These are phyloP conservation scores for Mactra quadrangularis DNA, from an alignment of 1,140 invertebrate genomes.

Conservation along the genomic window DNA sequence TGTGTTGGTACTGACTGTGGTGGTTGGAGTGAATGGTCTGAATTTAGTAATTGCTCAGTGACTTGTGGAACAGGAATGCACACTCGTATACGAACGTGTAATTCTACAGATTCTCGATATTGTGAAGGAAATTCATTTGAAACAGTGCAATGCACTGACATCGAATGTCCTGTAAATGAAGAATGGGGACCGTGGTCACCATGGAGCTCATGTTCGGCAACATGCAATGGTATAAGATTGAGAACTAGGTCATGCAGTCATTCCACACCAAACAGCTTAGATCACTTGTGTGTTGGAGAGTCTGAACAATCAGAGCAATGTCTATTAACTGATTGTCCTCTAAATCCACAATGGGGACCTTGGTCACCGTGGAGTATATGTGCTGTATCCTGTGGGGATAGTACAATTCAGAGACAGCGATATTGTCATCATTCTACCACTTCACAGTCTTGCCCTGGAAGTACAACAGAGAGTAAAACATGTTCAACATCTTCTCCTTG, in stretches of 20 bases:
- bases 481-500: slow-evolving; percentile 19
- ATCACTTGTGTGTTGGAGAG: slow-evolving; percentile 53
- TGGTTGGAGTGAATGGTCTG: slow-evolving; percentile 3
- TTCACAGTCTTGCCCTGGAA: slow-evolving; percentile 87
- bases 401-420: slow-evolving; percentile 61
- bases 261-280: slow-evolving; percentile 51
- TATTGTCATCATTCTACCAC: slow-evolving; percentile 82
- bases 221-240: slow-evolving; percentile 86
- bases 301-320: slow-evolving; percentile 19
- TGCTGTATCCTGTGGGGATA: slow-evolving; percentile 81
- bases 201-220: slow-evolving; percentile 87
- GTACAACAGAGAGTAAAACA: slow-evolving; percentile 14
- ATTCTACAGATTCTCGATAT: slow-evolving; percentile 49
- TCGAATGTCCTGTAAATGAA: slow-evolving; percentile 83
- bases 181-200: slow-evolving; percentile 87
- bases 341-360: slow-evolving; percentile 75
- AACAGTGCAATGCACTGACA: background rate
- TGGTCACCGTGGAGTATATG: slow-evolving; percentile 79
- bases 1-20: slow-evolving; percentile 70
- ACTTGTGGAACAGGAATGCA: slow-evolving; percentile 56
- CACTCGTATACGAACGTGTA: slow-evolving; percentile 56
- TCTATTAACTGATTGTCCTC: slow-evolving; percentile 20
- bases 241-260: slow-evolving; percentile 58
- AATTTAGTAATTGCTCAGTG: slow-evolving; percentile 44
- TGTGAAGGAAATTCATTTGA: slow-evolving; percentile 45